Conservation (phyloP, 2,113 vertebrate genomes). For the Caranx ignobilis region DNA sequence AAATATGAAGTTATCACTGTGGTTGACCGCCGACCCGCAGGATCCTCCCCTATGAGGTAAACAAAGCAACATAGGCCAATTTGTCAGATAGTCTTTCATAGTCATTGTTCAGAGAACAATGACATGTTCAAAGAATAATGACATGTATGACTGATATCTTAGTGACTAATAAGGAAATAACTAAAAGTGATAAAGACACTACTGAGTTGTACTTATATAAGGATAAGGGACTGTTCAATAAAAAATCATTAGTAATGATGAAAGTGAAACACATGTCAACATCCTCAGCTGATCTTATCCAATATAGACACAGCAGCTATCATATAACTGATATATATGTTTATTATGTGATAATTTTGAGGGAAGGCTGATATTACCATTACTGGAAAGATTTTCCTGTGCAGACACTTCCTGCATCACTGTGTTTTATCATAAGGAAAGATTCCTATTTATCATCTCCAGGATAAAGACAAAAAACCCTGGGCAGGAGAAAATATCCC, state of each 20-base stretch:
- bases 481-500: neutral
- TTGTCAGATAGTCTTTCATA: neutral
- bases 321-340: neutral
- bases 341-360: neutral
- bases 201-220: neutral
- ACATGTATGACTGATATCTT: neutral
- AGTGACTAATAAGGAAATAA: neutral
- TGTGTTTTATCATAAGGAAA: neutral
- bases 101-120: too few relatives aligned
- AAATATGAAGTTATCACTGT: neutral
- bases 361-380: too few relatives aligned
- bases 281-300: neutral
- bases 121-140: neutral
- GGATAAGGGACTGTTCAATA: too few relatives aligned
- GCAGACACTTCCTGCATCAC: neutral
- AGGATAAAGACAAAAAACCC: neutral
- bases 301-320: neutral
- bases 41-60: neutral
- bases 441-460: neutral
- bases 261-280: neutral
- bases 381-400: neutral
- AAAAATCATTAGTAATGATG: too few relatives aligned
- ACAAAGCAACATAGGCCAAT: neutral
- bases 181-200: neutral
- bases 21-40: neutral